Conservation (phyloP, 2,888 invertebrate genomes). For the Melanchra persicariae region DNA sequence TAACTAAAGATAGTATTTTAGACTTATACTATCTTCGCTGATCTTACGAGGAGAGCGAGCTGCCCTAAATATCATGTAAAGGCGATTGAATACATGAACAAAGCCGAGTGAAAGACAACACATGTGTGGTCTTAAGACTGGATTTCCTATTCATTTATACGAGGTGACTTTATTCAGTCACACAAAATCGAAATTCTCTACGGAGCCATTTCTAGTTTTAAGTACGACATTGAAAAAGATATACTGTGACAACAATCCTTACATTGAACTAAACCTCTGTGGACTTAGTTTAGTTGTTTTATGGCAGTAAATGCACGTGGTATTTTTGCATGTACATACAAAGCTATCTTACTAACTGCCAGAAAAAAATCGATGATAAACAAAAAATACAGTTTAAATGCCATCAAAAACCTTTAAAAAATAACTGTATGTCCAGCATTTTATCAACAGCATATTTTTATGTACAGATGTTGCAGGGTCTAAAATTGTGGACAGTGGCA, state of each 20-base stretch:
- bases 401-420: constrained; percentile 27
- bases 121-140: constrained; percentile 11
- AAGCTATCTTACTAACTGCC: neutral
- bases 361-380: too few relatives aligned
- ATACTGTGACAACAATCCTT: neutral
- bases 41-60: constrained; percentile 6
- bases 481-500: constrained; percentile 63
- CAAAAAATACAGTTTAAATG: too few relatives aligned
- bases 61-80: constrained; percentile 39
- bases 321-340: too few relatives aligned
- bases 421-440: constrained; percentile 37
- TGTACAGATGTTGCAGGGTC: constrained; percentile 55
- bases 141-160: constrained; percentile 59
- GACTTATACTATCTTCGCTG: neutral
- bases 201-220: constrained; percentile 13
- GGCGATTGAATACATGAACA: constrained; percentile 58
- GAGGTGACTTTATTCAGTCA: constrained; percentile 16
- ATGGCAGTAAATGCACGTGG: neutral
- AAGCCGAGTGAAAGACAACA: constrained; percentile 47
- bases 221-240: constrained; percentile 8
- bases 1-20: too few relatives aligned
- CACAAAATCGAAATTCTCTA: constrained; percentile 4
- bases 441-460: constrained; percentile 49
- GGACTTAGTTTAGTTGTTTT: neutral
- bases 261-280: neutral